phyloP scores from a whole-genome alignment of 2,888 invertebrate species.

The Halocaridina rubra region DNA sequence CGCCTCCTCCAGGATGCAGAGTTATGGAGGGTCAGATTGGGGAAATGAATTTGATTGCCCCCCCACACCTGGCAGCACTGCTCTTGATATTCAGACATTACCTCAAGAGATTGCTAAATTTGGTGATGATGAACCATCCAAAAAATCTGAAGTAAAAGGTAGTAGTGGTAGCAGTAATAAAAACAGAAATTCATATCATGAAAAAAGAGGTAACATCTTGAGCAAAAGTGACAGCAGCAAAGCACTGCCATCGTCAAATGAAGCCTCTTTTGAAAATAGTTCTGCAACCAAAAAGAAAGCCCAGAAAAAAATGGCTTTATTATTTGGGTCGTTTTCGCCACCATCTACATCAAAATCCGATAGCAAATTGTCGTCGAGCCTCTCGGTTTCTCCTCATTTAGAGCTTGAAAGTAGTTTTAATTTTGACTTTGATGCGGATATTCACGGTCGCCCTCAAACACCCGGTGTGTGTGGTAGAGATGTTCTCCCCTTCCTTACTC shows the following conservation, averaged over 20 bases:
- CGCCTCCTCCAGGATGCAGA: too few species aligned
- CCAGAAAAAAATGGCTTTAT: conserved; percentile 29
- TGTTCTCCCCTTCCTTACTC: conserved; percentile 9
- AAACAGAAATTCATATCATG: too few species aligned
- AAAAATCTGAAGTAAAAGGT: conserved; percentile 15
- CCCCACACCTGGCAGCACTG: conserved; percentile 39
- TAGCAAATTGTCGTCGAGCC: not conserved
- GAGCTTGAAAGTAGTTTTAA: conserved; percentile 10
- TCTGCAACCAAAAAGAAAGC: conserved; percentile 27
- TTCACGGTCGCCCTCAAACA: conserved; percentile 44
- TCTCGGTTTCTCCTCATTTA: not conserved
- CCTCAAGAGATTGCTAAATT: not conserved
- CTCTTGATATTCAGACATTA: not conserved
- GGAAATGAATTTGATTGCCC: conserved; percentile 19
- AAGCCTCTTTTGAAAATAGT: not conserved
- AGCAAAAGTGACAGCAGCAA: not conserved
- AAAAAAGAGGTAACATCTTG: too few species aligned
- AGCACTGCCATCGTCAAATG: not conserved
- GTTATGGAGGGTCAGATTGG: conserved; percentile 26
- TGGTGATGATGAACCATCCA: not conserved
- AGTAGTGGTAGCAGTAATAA: not conserved
- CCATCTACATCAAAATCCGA: not conserved
- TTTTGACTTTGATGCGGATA: conserved; percentile 22
- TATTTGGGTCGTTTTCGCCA: conserved; percentile 55
- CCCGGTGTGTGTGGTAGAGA: conserved; percentile 29